phyloP scores from a whole-genome alignment of 2,113 vertebrate genomes.

The Caranx melampygus region DNA sequence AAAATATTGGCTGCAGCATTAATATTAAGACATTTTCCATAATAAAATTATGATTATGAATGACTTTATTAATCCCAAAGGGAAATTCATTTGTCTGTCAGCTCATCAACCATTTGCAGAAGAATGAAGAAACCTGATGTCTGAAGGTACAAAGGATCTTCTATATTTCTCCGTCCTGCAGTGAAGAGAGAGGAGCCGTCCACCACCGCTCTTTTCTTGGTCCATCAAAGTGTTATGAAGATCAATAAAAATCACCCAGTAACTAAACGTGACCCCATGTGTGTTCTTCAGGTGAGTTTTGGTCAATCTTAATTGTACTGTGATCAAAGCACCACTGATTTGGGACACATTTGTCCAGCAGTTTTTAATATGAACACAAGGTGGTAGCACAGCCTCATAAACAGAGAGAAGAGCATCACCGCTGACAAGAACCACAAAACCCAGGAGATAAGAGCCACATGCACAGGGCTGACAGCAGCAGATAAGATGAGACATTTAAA shows the following conservation, averaged over 20 bases:
- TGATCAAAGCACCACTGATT: background rate
- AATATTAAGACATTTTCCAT: background rate
- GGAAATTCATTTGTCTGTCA: no score
- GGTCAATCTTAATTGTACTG: background rate
- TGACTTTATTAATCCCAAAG: no score
- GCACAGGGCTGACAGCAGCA: constrained; percentile 16
- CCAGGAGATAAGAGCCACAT: background rate
- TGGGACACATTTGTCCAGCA: background rate
- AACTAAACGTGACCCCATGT: background rate
- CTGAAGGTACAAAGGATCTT: no score
- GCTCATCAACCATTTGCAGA: no score
- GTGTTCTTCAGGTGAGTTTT: background rate
- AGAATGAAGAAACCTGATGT: no score
- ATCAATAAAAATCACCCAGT: background rate
- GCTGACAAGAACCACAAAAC: background rate
- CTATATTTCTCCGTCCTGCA: no score
- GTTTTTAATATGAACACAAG: constrained; percentile 35
- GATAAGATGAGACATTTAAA: background rate
- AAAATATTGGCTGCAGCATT: background rate
- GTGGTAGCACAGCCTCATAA: constrained; percentile 35
- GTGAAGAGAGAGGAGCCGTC: no score
- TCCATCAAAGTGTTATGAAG: no score
- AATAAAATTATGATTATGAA: background rate
- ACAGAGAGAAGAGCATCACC: background rate
- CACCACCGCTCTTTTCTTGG: no score